These are phyloP conservation scores for Drosophila repletoides DNA, from an alignment of 1,140 invertebrate species.

Conservation along the genomic window DNA sequence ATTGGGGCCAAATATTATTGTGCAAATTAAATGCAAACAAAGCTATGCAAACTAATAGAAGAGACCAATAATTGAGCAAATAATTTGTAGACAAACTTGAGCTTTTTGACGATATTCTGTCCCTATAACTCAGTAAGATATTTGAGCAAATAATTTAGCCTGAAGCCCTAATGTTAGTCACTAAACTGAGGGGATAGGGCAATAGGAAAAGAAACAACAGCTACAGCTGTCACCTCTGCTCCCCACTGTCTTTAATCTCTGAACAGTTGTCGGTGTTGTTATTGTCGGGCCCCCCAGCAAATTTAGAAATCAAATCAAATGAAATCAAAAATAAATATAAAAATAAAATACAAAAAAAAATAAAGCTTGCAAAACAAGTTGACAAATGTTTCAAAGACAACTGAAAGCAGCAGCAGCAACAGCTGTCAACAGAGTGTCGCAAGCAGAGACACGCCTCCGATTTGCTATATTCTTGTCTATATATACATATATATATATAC, in stretches of 20 bases:
- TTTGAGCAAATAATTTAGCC: too few relatives aligned
- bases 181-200: too few relatives aligned
- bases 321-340: slow-evolving; percentile 14
- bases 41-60: too few relatives aligned
- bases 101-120: too few relatives aligned
- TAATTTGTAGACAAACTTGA: too few relatives aligned
- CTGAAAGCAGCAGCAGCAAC: not conserved
- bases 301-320: slow-evolving; percentile 23
- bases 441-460: slow-evolving; percentile 23
- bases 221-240: not conserved
- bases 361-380: slow-evolving; percentile 29
- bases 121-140: too few relatives aligned
- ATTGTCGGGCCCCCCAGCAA: slow-evolving; percentile 11
- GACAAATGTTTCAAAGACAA: slow-evolving; percentile 20
- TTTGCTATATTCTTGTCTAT: slow-evolving; percentile 6
- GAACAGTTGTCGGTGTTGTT: slow-evolving; percentile 4
- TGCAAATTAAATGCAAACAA: too few relatives aligned
- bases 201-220: too few relatives aligned
- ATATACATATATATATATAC: not conserved
- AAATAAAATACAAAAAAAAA: not conserved
- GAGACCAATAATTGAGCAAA: too few relatives aligned
- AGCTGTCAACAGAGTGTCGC: slow-evolving; percentile 20
- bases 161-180: too few relatives aligned
- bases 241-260: not conserved
- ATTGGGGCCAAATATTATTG: too few relatives aligned